Percentiles rank a stretch among this genome's conserved stretches.
Evolutionary conservation across 2,888 invertebrate species (phyloP).

Genomic region (Drosophila cracens): DNA sequence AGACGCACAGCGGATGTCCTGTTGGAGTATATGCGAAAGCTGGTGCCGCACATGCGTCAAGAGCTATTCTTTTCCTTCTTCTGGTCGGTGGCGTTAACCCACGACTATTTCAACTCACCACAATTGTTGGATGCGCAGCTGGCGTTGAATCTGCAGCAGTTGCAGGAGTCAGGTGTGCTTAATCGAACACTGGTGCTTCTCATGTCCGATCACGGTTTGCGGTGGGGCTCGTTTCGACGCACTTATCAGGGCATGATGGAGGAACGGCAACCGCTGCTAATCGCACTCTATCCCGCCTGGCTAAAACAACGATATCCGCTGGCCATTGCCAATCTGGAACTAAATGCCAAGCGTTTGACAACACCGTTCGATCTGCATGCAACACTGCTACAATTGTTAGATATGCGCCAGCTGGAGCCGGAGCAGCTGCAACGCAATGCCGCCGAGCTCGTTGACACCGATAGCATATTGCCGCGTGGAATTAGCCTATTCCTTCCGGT

Average conservation of each 20-base stretch:
- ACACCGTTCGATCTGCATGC: slow-evolving; percentile 94
- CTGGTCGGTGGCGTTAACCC: slow-evolving; percentile 93
- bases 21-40: slow-evolving; percentile 89
- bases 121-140: slow-evolving; percentile 88
- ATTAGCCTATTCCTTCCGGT: slow-evolving; percentile 92
- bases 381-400: slow-evolving; percentile 90
- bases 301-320: slow-evolving; percentile 88
- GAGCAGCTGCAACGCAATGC: slow-evolving; percentile 82
- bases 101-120: slow-evolving; percentile 93
- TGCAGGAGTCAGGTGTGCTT: slow-evolving; percentile 86
- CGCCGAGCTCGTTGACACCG: slow-evolving; percentile 63
- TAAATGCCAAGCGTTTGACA: slow-evolving; percentile 90
- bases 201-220: slow-evolving; percentile 95
- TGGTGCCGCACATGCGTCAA: slow-evolving; percentile 87
- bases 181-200: slow-evolving; percentile 86
- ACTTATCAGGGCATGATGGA: slow-evolving; percentile 95
- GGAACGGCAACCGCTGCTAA: slow-evolving; percentile 93
- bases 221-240: slow-evolving; percentile 92
- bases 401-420: slow-evolving; percentile 85
- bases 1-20: slow-evolving; percentile 89
- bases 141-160: slow-evolving; percentile 83
- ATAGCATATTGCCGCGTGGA: slow-evolving; percentile 86
- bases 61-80: slow-evolving; percentile 92
- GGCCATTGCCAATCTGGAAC: slow-evolving; percentile 88
- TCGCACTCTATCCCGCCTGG: slow-evolving; percentile 90